phyloP scores from a whole-genome alignment of 2,888 invertebrate species.

The Lithophane ornitopus region DNA sequence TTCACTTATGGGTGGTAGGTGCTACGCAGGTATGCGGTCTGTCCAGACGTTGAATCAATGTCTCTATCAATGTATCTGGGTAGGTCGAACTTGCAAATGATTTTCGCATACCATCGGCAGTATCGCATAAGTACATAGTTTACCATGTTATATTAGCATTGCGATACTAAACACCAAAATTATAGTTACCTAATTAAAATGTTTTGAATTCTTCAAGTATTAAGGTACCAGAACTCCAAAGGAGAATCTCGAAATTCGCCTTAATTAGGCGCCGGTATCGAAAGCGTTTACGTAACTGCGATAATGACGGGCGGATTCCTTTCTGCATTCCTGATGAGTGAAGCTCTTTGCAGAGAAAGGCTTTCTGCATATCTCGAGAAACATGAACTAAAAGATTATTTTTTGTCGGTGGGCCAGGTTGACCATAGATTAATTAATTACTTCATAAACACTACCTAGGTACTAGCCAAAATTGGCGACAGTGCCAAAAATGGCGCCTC shows the following conservation, averaged over 20 bases:
- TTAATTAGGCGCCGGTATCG: constrained; percentile 51
- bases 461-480: neutral
- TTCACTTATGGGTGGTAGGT: no score
- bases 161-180: constrained; percentile 5
- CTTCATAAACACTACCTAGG: no score
- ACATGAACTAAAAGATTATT: neutral
- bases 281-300: constrained; percentile 53
- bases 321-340: constrained; percentile 47
- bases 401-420: neutral
- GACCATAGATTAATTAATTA: neutral
- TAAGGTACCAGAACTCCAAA: constrained; percentile 19
- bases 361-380: constrained; percentile 20
- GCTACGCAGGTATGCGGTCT: neutral
- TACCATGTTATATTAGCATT: neutral
- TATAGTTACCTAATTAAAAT: constrained; percentile 32
- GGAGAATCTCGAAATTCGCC: constrained; percentile 40
- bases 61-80: neutral
- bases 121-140: neutral
- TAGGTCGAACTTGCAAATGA: neutral
- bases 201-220: constrained; percentile 29
- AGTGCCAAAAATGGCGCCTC: neutral
- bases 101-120: neutral
- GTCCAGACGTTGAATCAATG: neutral
- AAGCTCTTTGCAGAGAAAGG: constrained; percentile 37
- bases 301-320: constrained; percentile 58